Evolutionary conservation across 2,113 vertebrate species (phyloP).

Genomic region (Malaclemys terrapin): DNA sequence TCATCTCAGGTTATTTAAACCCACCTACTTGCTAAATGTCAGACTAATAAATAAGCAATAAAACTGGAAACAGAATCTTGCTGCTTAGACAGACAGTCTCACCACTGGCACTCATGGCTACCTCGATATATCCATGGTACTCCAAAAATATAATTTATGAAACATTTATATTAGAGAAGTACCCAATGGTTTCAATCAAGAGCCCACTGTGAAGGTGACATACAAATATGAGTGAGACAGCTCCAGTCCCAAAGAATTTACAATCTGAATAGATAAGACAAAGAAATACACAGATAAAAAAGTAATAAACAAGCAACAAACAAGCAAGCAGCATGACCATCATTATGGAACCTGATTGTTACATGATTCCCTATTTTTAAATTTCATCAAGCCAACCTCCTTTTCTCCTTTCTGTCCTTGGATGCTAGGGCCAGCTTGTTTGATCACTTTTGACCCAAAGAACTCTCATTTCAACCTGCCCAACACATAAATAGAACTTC

Average conservation of each 20-base stretch:
- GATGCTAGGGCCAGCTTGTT: background rate
- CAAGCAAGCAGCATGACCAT: background rate
- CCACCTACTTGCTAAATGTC: constrained; percentile 32
- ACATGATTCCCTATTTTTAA: background rate
- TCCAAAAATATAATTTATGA: background rate
- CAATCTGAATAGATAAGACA: background rate
- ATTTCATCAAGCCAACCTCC: background rate
- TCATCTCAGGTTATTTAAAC: constrained; percentile 59
- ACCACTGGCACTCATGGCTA: background rate
- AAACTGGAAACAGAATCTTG: background rate
- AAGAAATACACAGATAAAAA: background rate
- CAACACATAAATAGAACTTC: background rate
- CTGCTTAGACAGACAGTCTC: background rate
- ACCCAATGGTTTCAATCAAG: background rate
- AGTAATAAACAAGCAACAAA: background rate
- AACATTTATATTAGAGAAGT: background rate
- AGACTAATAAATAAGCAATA: constrained; percentile 31
- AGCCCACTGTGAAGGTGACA: background rate
- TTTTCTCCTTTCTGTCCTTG: background rate
- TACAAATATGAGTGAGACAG: background rate
- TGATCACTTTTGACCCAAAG: background rate
- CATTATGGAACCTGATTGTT: background rate
- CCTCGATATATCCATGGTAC: background rate
- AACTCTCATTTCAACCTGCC: background rate
- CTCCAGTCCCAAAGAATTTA: background rate